Conservation (phyloP, 2,888 invertebrate genomes). For the Polyploca ridens region DNA sequence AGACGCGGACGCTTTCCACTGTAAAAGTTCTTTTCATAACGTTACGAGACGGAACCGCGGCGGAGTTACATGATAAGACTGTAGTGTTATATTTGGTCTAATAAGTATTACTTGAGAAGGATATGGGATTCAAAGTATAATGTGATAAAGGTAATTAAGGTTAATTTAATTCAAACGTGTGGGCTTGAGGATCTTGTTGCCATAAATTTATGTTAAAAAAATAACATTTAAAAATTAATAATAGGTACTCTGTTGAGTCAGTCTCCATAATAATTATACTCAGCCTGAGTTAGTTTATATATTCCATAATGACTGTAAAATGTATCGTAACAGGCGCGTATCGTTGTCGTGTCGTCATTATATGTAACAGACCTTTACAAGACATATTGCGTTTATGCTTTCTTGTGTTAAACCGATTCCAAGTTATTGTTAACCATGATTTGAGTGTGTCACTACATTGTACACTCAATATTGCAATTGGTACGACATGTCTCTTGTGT, state of each 20-base stretch:
- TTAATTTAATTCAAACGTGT: no score
- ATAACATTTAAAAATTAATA: no score
- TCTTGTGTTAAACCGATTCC: slow-evolving; percentile 16
- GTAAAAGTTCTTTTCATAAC: slow-evolving; percentile 17
- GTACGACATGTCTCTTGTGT: slow-evolving; percentile 3
- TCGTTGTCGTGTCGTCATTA: background rate
- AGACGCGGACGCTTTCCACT: slow-evolving; percentile 31
- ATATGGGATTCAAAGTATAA: background rate
- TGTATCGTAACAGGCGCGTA: slow-evolving; percentile 1
- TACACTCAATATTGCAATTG: slow-evolving; percentile 9
- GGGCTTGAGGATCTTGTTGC: no score
- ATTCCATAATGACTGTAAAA: background rate
- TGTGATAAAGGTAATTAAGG: no score
- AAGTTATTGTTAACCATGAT: slow-evolving; percentile 14
- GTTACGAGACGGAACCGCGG: background rate
- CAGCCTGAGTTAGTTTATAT: background rate
- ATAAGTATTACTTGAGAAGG: background rate
- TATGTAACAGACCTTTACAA: background rate
- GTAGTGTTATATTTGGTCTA: background rate
- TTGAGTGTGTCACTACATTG: slow-evolving; percentile 12
- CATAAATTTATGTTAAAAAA: no score
- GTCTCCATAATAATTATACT: no score
- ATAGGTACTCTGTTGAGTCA: no score
- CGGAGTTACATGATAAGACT: background rate
- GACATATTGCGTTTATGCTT: slow-evolving; percentile 21